Conservation (phyloP, 2,888 invertebrate genomes). For the Schizaphis graminum region DNA sequence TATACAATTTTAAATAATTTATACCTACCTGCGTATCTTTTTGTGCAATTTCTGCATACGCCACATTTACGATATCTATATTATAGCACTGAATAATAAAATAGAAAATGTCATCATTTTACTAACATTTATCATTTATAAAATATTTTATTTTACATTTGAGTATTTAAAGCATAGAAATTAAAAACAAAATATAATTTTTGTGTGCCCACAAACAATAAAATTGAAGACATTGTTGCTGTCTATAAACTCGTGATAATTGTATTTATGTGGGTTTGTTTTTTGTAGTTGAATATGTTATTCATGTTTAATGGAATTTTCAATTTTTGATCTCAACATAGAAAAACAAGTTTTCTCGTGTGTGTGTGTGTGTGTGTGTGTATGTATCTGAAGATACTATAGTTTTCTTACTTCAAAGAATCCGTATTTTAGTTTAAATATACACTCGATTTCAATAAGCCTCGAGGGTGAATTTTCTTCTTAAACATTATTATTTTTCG, state of each 20-base stretch:
- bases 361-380: too few species aligned
- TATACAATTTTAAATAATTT: neutral
- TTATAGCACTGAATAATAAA: neutral
- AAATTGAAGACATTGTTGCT: neutral
- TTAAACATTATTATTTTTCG: neutral
- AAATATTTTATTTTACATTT: neutral
- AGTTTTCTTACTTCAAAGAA: neutral
- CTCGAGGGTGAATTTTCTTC: neutral
- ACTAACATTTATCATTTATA: neutral
- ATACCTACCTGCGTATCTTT: neutral
- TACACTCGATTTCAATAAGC: neutral
- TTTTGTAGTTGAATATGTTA: neutral
- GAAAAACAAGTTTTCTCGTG: neutral
- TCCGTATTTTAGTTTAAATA: neutral
- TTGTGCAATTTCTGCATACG: neutral
- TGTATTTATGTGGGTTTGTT: neutral
- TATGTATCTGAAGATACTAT: neutral
- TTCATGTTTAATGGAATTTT: neutral
- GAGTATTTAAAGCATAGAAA: neutral
- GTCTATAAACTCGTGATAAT: neutral
- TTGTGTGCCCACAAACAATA: neutral
- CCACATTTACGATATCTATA: neutral
- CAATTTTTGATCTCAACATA: neutral
- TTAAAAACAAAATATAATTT: neutral
- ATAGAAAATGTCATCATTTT: neutral